Conservation (phyloP, 2,113 vertebrate genomes). For the Coptodon bakossiorum region DNA sequence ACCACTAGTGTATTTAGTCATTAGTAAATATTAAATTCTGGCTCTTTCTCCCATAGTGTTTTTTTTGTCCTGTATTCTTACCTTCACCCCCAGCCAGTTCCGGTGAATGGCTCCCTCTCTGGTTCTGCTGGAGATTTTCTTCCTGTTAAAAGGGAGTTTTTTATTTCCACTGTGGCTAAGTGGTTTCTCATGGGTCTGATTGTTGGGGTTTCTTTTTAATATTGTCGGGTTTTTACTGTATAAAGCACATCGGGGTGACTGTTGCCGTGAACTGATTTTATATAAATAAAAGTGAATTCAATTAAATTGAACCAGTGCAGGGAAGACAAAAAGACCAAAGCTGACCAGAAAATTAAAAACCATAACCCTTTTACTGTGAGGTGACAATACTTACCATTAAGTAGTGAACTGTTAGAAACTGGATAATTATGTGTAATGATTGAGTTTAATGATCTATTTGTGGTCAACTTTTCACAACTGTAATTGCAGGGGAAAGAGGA, state of each 20-base stretch:
- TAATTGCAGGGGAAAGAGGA: neutral
- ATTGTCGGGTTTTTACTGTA: neutral
- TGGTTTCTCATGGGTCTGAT: neutral
- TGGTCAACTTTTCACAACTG: neutral
- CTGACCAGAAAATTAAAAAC: neutral
- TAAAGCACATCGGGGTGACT: neutral
- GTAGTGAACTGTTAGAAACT: neutral
- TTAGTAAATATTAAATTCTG: neutral
- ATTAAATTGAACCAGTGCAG: fast-evolving
- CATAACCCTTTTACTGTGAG: neutral
- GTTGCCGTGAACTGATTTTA: fast-evolving
- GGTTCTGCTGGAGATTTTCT: neutral
- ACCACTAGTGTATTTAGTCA: neutral
- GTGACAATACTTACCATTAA: neutral
- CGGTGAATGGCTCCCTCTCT: neutral
- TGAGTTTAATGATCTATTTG: neutral
- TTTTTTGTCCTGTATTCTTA: neutral
- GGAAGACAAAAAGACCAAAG: neutral
- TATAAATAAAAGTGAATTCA: neutral
- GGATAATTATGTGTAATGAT: neutral
- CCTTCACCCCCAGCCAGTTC: neutral
- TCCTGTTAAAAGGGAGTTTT: neutral
- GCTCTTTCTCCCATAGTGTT: neutral
- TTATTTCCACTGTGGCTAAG: neutral
- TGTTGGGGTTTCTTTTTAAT: neutral